Base-by-base conservation (phyloP, 2,113 vertebrate species). In the Catagonus wagneri region DNA sequence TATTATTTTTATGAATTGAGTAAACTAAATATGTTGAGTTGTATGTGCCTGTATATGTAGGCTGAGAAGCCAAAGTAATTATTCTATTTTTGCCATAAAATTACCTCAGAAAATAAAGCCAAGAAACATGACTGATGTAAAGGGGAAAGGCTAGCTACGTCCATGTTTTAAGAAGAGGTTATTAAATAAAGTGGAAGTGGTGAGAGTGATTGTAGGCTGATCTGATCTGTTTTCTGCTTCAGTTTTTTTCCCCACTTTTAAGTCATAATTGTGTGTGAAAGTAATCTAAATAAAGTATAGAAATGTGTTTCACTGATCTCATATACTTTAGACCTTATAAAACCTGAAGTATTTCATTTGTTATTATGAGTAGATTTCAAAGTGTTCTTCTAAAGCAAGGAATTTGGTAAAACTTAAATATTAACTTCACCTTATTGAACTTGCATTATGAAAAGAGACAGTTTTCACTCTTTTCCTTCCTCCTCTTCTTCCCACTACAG, bases 1-100 rank as follows among this genome's bases (percentile, higher is more conserved):
- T 93, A 72, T 83, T 86, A 72, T 92, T 93, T 89, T 87, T 78
- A 89, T 52, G 36, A 93, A 79, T 71, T 84, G 85, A 97, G 75
- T 96, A 92, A 90, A 83, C 29, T 3, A 60, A 96, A 23, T 93
- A 74, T 44, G 68, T 74, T 93, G 66, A 56, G 39, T 65, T 80
- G 14, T 76, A 29, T 84, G 23, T 94, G 54, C 61, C 27, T 88
- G 32, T 69, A 23, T 50, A 60, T 56, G 19, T 60, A 72, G 56
- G 29, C 25, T 65, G 34, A 90, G 72, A 96, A 80, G 39, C n/a
- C 95, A 58, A 79, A 74, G 17, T 76, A 80, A 72, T 96, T 56
- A 75, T 87, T 93, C 75, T 80, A 29, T 29, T 79, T 78, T 3
- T 87, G 32, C 74, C 17, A 1, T 83, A 79, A 27, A 68, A 78